phyloP scores from a whole-genome alignment of 2,797 vertebrate species.

The Chelidonichthys spinosus region DNA sequence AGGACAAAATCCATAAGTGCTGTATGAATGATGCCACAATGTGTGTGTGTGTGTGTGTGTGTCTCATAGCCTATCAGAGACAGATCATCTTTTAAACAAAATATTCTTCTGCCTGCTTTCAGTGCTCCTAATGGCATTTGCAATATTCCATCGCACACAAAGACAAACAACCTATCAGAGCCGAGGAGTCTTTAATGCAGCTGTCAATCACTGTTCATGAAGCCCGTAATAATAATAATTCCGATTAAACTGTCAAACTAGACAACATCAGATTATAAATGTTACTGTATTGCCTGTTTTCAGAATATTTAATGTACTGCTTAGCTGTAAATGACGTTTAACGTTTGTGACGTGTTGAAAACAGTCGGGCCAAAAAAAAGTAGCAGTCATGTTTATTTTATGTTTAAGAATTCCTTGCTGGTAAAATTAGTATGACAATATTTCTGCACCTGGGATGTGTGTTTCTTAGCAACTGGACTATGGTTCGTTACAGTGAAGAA shows the following conservation, averaged over 20 bases:
- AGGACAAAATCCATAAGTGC: slow-evolving; percentile 54
- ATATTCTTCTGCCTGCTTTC: background rate
- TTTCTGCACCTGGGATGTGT: background rate
- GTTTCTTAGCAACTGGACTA: background rate
- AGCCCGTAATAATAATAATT: background rate
- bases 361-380: no score
- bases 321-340: no score
- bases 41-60: background rate
- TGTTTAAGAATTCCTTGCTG: no score
- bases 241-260: background rate
- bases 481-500: background rate
- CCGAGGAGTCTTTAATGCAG: background rate
- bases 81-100: no score
- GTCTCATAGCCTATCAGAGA: background rate
- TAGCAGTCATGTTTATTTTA: no score
- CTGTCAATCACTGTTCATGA: background rate
- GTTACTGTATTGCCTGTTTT: background rate
- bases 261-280: background rate
- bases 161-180: no score
- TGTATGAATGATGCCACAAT: slow-evolving; percentile 68
- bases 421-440: background rate
- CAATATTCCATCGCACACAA: no score
- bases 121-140: no score
- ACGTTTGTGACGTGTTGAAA: no score
- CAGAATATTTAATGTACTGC: no score